Evolutionary conservation across 2,888 invertebrate genomes (phyloP), one percentile per base, ranked within the genome.

Genomic region (Andricus curvator): DNA sequence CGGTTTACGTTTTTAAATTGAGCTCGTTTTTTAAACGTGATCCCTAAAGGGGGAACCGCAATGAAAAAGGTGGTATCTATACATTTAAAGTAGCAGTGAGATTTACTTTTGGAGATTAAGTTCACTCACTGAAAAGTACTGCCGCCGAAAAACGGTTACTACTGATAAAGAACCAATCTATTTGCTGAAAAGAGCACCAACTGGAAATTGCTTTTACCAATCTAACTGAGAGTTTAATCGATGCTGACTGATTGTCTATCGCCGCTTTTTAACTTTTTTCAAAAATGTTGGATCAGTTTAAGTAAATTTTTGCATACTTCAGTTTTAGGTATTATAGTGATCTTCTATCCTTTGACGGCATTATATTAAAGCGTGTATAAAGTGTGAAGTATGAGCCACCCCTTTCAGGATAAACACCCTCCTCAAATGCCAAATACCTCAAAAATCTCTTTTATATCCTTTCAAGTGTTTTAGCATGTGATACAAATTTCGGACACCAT

Each of bases 1-100:
- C 48, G 29, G 51, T 70, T 70, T 48, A 70, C 44, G 70, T 51
- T 25, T 70, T 70, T 70, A 70, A 70, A 70, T 70, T 51, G 70
- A 51, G 70, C 51, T 22, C 44, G 44, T 51, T 70, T 70, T 70
- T 48, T 70, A 70, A 70, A 51, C 48, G 48, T 51, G 70, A 51
- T 70, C 70, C 51, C 70, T 25, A 29, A 70, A 29, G 51, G 70
- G 25, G 9, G 29, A 51, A 15, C 29, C 48, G 70, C 70, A 51
- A 70, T 70, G 51, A 48, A 48, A 51, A 70, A 48, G 22, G 48
- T 9, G 48, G 15, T 51, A 48, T 70, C 48, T 51, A 51, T 62
- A 25, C 25, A 62, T 48, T 70, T 25, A 51, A 51, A 70, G 20
- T 70, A 70, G 8, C 29, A 17, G 15, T 1, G 48, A 48, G 70